Evolutionary conservation across 1,140 invertebrate species (phyloP).

Genomic region (Drosophila bocqueti): DNA sequence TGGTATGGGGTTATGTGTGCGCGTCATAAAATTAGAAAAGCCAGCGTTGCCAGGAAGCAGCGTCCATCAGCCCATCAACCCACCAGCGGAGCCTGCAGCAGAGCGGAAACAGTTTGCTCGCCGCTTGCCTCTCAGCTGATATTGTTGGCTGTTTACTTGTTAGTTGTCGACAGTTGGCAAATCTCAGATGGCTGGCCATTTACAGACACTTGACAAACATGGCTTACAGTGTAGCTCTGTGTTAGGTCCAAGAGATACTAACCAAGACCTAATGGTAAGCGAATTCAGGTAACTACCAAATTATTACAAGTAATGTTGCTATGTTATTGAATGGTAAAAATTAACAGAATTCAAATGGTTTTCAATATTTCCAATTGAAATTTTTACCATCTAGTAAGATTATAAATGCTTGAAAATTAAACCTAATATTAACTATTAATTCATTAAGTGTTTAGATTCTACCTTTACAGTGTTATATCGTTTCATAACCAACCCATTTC

Average conservation of each 20-base stretch:
- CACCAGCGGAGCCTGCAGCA: slow-evolving; percentile 50
- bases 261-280: neutral
- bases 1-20: slow-evolving; percentile 45
- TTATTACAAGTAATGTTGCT: no score
- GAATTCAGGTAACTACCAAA: neutral
- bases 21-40: slow-evolving; percentile 72
- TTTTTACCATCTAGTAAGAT: no score
- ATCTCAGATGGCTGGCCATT: slow-evolving; percentile 38
- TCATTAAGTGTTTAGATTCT: no score
- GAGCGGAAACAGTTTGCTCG: slow-evolving; percentile 67
- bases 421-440: no score
- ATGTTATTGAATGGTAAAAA: no score
- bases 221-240: slow-evolving; percentile 13
- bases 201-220: slow-evolving; percentile 55
- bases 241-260: slow-evolving; percentile 7
- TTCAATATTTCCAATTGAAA: no score
- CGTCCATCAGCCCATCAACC: slow-evolving; percentile 15
- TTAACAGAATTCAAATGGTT: no score
- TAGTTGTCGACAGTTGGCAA: slow-evolving; percentile 18
- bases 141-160: slow-evolving; percentile 25
- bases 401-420: no score
- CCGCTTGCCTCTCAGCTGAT: slow-evolving; percentile 19
- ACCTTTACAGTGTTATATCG: no score
- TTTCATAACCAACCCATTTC: no score
- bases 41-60: slow-evolving; percentile 22